These are phyloP conservation scores for Ctenicera cuprea DNA, from an alignment of 2,888 invertebrate genomes.

Conservation along the genomic window DNA sequence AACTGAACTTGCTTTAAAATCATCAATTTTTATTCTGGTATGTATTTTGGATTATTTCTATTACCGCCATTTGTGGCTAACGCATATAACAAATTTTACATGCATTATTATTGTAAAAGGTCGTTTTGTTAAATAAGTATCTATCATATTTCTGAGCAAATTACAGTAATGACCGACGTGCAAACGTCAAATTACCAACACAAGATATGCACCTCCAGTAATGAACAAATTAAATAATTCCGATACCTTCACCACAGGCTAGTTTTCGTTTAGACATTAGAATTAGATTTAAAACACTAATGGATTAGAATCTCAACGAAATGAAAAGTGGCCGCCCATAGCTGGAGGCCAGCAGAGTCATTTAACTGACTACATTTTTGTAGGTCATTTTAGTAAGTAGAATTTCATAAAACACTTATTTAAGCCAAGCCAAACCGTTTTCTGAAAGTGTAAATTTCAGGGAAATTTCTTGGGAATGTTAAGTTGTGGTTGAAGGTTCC, in stretches of 20 bases:
- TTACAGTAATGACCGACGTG: background rate
- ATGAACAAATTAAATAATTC: constrained; percentile 28
- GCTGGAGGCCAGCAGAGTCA: background rate
- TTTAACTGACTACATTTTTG: background rate
- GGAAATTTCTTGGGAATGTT: too few relatives aligned
- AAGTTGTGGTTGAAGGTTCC: too few relatives aligned
- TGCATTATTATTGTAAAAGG: too few relatives aligned
- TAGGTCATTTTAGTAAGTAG: background rate
- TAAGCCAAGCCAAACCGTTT: too few relatives aligned
- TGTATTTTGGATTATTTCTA: too few relatives aligned
- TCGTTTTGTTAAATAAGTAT: background rate
- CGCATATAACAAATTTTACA: too few relatives aligned
- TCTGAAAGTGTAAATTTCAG: too few relatives aligned
- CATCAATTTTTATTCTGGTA: too few relatives aligned
- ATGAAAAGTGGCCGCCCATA: constrained; percentile 6
- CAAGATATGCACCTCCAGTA: constrained; percentile 19
- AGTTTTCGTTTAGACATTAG: constrained; percentile 16
- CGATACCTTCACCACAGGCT: constrained; percentile 8
- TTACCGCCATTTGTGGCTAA: too few relatives aligned
- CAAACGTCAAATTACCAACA: background rate
- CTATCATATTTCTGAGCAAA: too few relatives aligned
- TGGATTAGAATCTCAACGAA: constrained; percentile 17
- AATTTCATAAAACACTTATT: background rate
- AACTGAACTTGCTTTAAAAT: too few relatives aligned
- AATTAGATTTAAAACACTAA: constrained; percentile 13